Base-by-base conservation (phyloP, 2,797 vertebrate genomes). In the Sphenodon punctatus region DNA sequence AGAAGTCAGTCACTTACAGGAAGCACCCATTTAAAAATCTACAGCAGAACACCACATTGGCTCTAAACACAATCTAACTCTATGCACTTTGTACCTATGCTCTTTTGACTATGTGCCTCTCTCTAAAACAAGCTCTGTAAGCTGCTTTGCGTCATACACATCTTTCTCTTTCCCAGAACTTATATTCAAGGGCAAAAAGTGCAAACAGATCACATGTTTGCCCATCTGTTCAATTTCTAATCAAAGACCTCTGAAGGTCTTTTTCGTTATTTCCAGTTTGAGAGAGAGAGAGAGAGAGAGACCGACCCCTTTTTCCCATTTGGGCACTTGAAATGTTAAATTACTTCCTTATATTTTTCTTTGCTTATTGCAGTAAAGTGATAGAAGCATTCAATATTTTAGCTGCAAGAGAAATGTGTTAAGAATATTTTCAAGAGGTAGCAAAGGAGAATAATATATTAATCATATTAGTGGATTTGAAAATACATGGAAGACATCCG, bases 171-270 rank as follows among this genome's bases (percentile, higher is more conserved):
- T 13, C 43, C 42, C 49, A 30, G 27, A 82, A 49, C 76, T 71
- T 67, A 51, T 76, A 41, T 73, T 73, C 58, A 85, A 86, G 78
- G 82, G 59, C 55, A 79, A 66, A 79, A 77, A 73, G 42, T 86
- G 56, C 60, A 92, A 82, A 82, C 43, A 84, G 42, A 56, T 32
- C 67, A 16, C 30, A 34, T 72, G 43, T 86, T 90, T 90, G 32
- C 41, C 45, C 75, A 88, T 82, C 65, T 84, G 82, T 63, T 82
- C 70, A 30, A 77, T 79, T 77, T 82, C 73, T 70, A 85, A 73
- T 73, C 67, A 84, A 86, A 87, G 55, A 75, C 43, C 49, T 86
- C 85, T 73, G 71, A 82, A 86, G 41, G 11, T 80, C 43, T 82
- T 71, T 72, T 65, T 77, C 45, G 39, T 22, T 82, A 41, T 70